Evolutionary conservation across 1,140 invertebrate species (phyloP).

Genomic region (Akabosia matsudoensis): DNA sequence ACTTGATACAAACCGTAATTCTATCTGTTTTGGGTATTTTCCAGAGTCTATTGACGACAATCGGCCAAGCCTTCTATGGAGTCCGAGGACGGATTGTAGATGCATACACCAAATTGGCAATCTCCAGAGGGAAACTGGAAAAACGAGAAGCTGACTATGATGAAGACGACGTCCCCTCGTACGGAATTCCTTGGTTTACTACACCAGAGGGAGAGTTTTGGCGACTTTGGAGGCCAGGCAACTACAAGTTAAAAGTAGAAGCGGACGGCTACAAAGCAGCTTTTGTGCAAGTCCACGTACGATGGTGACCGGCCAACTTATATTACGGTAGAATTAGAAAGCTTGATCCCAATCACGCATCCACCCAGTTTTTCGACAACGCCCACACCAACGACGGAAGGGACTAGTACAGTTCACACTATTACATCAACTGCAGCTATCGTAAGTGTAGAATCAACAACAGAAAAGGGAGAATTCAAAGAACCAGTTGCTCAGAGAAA

Average conservation of each 20-base stretch:
- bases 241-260: conserved; percentile 48
- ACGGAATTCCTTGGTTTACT: conserved; percentile 31
- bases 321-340: not conserved
- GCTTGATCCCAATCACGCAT: too few species aligned
- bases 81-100: conserved; percentile 37
- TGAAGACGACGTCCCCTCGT: not conserved
- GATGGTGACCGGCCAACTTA: not conserved
- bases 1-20: too few species aligned
- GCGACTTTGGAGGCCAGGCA: conserved; percentile 52
- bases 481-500: too few species aligned
- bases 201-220: conserved; percentile 53
- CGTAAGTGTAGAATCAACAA: not conserved
- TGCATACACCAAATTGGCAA: conserved; percentile 27
- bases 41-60: too few species aligned
- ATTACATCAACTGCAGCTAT: not conserved
- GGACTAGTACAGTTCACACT: too few species aligned
- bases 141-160: conserved; percentile 6
- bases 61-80: too few species aligned
- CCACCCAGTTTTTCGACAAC: too few species aligned
- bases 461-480: too few species aligned
- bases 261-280: not conserved
- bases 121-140: conserved; percentile 11
- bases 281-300: not conserved
- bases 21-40: too few species aligned
- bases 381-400: not conserved